phyloP scores from a whole-genome alignment of 2,113 vertebrate species.

The Colinus virginianus region DNA sequence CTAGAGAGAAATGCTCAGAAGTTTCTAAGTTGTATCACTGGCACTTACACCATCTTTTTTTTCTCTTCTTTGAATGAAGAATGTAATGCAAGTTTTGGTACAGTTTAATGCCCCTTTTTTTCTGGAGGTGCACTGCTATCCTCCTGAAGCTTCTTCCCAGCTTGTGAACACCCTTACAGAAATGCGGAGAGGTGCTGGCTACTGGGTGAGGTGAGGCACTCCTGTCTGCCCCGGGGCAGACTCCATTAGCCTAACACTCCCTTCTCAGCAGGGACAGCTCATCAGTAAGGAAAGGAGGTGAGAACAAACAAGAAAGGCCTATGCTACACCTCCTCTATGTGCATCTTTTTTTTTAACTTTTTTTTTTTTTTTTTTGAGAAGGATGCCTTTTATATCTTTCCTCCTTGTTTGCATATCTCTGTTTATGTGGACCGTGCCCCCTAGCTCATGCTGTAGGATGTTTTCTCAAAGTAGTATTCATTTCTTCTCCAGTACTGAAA shows the following conservation, averaged over 20 bases:
- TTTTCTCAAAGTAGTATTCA: not conserved
- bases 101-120: not conserved
- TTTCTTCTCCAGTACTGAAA: not conserved
- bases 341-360: not conserved
- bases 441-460: not conserved
- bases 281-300: not conserved
- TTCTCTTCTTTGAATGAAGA: not conserved
- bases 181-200: slow-evolving; percentile 34
- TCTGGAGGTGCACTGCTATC: not conserved
- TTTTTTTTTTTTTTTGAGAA: too few relatives aligned
- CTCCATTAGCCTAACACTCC: slow-evolving; percentile 59
- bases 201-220: slow-evolving; percentile 50
- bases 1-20: not conserved
- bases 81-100: not conserved
- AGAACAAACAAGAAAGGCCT: not conserved
- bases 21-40: not conserved
- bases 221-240: slow-evolving; percentile 41
- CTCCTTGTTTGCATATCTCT: not conserved
- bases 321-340: not conserved
- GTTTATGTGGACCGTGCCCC: not conserved
- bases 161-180: not conserved
- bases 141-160: not conserved
- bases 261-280: not conserved
- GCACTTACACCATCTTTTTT: not conserved
- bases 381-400: not conserved